Base-by-base conservation (phyloP, 2,113 vertebrate genomes). In the Saguinus midas region DNA sequence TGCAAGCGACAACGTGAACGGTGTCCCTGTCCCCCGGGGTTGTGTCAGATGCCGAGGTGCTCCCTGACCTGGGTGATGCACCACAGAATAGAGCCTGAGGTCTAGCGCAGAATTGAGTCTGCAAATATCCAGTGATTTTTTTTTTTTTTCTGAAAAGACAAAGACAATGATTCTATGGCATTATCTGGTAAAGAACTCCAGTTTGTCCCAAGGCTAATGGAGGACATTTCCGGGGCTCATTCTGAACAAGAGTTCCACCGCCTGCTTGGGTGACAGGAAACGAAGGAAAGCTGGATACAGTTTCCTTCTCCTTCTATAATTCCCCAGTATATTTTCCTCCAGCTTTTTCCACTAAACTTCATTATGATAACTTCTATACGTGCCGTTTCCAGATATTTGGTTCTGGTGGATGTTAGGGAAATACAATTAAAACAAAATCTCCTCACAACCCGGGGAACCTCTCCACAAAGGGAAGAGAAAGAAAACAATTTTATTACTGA, bases 241-340 rank as follows among this genome's bases (percentile, higher is more conserved):
- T 73, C 52, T 8, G 5, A 48, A 23, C 5, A 21, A 21, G 35
- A 35, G 16, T 16, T 64, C 27, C 43, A 40, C 35, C 4, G 0
- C 45, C 70, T 58, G 66, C 37, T 58, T 16, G 0, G 16, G 43
- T n/a, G 9, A 20, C 5, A 48, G 52, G 11, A 68, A 61, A 43
- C 0, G 35, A 12, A 7, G 40, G 14, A 1, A 40, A 21, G 8
- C 25, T 3, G 17, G 58, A 64, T 0, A 8, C 2, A 4, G 32
- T 29, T 43, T 45, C 52, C 29, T 48, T 29, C 64, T 43, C n/a
- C 23, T 68, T 25, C 40, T 25, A 1, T 17, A 14, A 45, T 1
- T 18, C 66, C 64, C 43, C 16, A 5, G 14, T 3, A 1, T 29
- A 18, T 35, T 35, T n/a, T 35, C 32, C 52, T 82, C 79, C 7